Percentiles rank a stretch among this genome's conserved stretches.
Evolutionary conservation across 2,888 invertebrate genomes (phyloP).

Genomic region (Campaea margaritaria): DNA sequence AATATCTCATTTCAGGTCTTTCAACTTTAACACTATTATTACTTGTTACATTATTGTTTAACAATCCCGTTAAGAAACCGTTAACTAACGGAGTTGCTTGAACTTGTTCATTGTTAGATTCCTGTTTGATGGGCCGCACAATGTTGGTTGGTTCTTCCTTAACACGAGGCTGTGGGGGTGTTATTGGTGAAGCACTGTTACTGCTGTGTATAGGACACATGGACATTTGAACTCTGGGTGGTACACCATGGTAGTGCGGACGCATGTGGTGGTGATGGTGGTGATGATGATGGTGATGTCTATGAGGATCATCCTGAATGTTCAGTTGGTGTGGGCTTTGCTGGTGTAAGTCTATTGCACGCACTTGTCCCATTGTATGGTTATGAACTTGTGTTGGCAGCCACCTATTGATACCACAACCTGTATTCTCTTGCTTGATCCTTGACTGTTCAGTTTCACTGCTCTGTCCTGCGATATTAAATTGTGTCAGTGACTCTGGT

Average conservation of each 20-base stretch:
- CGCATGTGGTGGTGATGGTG: constrained; percentile 35
- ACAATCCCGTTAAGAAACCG: background rate
- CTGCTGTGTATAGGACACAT: constrained; percentile 44
- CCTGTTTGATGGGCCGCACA: constrained; percentile 60
- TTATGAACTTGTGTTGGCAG: constrained; percentile 40
- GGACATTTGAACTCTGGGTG: constrained; percentile 34
- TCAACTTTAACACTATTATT: constrained; percentile 19
- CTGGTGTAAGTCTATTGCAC: constrained; percentile 43
- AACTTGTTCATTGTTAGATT: constrained; percentile 36
- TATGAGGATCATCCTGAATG: constrained; percentile 53
- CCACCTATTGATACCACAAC: constrained; percentile 39
- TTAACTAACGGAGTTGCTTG: constrained; percentile 17
- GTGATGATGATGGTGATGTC: constrained; percentile 49
- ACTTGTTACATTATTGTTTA: too few species aligned
- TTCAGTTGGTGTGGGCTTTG: constrained; percentile 51
- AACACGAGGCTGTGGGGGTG: constrained; percentile 44
- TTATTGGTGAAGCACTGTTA: constrained; percentile 26
- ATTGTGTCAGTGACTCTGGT: background rate
- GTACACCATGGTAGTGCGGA: constrained; percentile 25
- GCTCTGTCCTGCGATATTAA: background rate
- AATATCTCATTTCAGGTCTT: background rate
- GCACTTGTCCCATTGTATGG: constrained; percentile 35
- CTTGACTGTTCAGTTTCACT: constrained; percentile 3
- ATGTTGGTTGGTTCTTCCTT: constrained; percentile 66
- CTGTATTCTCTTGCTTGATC: constrained; percentile 56